phyloP scores from a whole-genome alignment of 2,888 invertebrate genomes.

The Pristionchus arcanus region DNA sequence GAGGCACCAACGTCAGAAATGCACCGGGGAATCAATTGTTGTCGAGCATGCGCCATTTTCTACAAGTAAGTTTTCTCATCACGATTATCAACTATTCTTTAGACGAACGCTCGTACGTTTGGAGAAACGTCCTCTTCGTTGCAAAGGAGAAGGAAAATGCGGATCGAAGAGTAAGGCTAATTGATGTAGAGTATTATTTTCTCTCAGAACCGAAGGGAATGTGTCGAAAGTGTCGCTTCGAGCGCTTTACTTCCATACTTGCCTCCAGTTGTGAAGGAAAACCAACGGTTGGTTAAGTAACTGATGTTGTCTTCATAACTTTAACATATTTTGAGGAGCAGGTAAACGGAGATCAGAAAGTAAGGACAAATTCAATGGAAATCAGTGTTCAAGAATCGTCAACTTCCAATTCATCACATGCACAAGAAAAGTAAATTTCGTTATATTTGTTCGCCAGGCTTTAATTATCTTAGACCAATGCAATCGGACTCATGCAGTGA shows the following conservation, averaged over 20 bases:
- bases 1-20: not conserved
- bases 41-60: not conserved
- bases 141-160: not conserved
- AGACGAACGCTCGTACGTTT: not conserved
- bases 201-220: not conserved
- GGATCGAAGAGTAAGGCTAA: not conserved
- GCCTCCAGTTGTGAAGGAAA: not conserved
- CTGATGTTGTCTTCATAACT: not conserved
- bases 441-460: not conserved
- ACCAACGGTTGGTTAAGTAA: not conserved
- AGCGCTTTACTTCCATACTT: not conserved
- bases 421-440: not conserved
- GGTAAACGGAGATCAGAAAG: not conserved
- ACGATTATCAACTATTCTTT: not conserved
- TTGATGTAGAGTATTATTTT: not conserved
- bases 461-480: not conserved
- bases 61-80: not conserved
- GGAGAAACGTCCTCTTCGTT: not conserved
- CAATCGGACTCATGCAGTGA: not conserved
- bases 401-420: not conserved
- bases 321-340: not conserved
- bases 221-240: not conserved
- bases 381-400: no score
- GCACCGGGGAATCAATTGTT: slow-evolving; percentile 3
- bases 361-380: no score